Conservation (phyloP, 1,140 invertebrate species). For the Nasonia giraulti region DNA sequence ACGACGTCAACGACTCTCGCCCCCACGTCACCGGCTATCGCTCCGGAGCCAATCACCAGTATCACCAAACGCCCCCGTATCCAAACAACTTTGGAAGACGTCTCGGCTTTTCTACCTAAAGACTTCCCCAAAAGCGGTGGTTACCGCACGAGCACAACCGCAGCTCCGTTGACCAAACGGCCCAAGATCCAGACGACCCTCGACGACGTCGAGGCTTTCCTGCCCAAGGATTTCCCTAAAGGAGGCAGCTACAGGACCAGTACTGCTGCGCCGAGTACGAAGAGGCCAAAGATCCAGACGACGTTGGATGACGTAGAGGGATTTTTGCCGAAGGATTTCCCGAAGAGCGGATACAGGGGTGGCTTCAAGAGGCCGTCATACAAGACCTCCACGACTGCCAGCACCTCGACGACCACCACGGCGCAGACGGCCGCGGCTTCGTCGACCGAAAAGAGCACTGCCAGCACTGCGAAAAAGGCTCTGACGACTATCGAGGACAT, state of each 20-base stretch:
- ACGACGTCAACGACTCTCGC: slow-evolving; percentile 45
- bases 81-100: slow-evolving; percentile 53
- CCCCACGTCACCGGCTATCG: slow-evolving; percentile 49
- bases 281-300: slow-evolving; percentile 49
- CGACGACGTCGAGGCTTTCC: slow-evolving; percentile 56
- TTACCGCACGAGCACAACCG: slow-evolving; percentile 21
- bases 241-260: slow-evolving; percentile 20
- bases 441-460: slow-evolving; percentile 8
- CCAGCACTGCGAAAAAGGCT: slow-evolving; percentile 42
- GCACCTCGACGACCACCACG: slow-evolving; percentile 47
- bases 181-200: slow-evolving; percentile 52
- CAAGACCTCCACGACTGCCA: slow-evolving; percentile 46
- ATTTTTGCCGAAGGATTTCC: slow-evolving; percentile 52
- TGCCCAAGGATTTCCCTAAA: slow-evolving; percentile 56
- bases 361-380: slow-evolving; percentile 20
- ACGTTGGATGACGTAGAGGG: slow-evolving; percentile 56
- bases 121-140: slow-evolving; percentile 43
- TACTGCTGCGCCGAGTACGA: neutral
- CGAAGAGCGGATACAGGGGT: slow-evolving; percentile 38
- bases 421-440: neutral
- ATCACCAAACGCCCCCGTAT: slow-evolving; percentile 41
- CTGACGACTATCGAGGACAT: slow-evolving; percentile 71
- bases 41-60: slow-evolving; percentile 52
- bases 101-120: slow-evolving; percentile 57
- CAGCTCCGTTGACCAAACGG: slow-evolving; percentile 27